These are phyloP conservation scores for Phthorimaea operculella DNA, from an alignment of 1,140 invertebrate species.

Conservation along the genomic window DNA sequence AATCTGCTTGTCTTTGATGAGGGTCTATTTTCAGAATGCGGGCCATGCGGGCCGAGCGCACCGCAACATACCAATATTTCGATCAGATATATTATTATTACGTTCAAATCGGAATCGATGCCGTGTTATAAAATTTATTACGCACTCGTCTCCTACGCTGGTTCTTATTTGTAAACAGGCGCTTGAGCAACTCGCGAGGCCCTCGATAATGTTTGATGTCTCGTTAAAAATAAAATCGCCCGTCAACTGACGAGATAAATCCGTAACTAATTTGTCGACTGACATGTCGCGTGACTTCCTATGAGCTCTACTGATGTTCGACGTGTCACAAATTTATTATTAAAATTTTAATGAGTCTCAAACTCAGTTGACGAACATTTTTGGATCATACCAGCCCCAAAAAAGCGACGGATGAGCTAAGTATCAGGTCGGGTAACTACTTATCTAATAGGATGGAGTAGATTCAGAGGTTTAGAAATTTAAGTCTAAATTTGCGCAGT, in stretches of 20 bases:
- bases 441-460: not conserved
- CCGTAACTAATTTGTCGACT: conserved; percentile 62
- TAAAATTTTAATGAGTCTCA: conserved; percentile 57
- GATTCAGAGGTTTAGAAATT: not conserved
- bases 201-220: conserved; percentile 64
- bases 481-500: conserved; percentile 1
- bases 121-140: conserved; percentile 66
- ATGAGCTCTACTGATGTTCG: conserved; percentile 51
- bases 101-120: conserved; percentile 61
- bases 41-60: conserved; percentile 54
- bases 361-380: not conserved
- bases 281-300: conserved; percentile 45
- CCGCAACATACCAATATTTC: conserved; percentile 63
- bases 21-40: conserved; percentile 61
- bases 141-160: conserved; percentile 55
- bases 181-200: conserved; percentile 48
- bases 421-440: not conserved
- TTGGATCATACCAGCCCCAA: not conserved
- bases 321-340: conserved; percentile 37
- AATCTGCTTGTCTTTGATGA: conserved; percentile 68
- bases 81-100: conserved; percentile 66
- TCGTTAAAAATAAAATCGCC: conserved; percentile 62
- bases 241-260: conserved; percentile 58
- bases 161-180: conserved; percentile 65
- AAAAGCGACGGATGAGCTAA: no score